These are phyloP conservation scores for Aselliscus stoliczkanus DNA, from an alignment of 2,797 vertebrate genomes.

Conservation along the genomic window DNA sequence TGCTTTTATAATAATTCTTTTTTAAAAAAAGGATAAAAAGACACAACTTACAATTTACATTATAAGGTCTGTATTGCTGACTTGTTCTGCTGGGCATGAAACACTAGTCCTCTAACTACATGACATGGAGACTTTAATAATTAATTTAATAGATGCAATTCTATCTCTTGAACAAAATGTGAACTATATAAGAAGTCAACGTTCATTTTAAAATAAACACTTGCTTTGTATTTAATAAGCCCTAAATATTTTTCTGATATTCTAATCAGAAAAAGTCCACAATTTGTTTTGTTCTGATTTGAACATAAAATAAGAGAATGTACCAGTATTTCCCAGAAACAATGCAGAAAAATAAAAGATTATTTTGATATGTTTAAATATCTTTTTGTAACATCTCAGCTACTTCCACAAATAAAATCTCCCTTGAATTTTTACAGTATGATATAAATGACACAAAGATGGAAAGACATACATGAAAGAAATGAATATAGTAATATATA, in stretches of 20 bases:
- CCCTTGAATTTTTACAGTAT: neutral
- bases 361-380: neutral
- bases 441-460: constrained; percentile 27
- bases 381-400: constrained; percentile 10
- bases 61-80: neutral
- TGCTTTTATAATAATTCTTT: neutral
- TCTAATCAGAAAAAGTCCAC: constrained; percentile 4
- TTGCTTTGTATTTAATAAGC: constrained; percentile 4
- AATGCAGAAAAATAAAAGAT: neutral
- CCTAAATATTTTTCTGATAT: neutral
- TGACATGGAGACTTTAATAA: constrained; percentile 74
- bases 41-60: constrained; percentile 42
- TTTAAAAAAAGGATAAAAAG: neutral
- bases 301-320: neutral
- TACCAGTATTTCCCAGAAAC: constrained; percentile 6
- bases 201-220: neutral
- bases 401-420: constrained; percentile 7
- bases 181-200: constrained; percentile 2
- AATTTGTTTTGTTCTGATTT: constrained; percentile 2
- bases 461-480: constrained; percentile 18
- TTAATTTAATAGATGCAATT: constrained; percentile 73
- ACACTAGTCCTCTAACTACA: constrained; percentile 41
- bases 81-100: constrained; percentile 11
- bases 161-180: constrained; percentile 67
- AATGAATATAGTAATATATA: neutral